Conservation (phyloP, 2,113 vertebrate species). For the Reinhardtius hippoglossoides region DNA sequence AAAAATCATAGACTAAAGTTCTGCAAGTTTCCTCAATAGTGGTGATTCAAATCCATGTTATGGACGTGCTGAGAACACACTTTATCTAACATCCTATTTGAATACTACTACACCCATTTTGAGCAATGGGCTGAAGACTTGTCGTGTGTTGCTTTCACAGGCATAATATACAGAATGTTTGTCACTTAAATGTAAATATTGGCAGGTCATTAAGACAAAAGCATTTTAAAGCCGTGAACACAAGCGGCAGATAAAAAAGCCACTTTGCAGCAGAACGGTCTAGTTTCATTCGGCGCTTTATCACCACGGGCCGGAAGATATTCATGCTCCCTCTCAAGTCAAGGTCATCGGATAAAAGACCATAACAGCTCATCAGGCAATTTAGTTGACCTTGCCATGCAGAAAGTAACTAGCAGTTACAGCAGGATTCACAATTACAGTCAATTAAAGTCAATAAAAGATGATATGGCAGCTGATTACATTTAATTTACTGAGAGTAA, state of each 20-base stretch:
- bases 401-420: slow-evolving; percentile 73
- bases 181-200: slow-evolving; percentile 41
- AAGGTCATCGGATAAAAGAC: slow-evolving; percentile 73
- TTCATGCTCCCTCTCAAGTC: slow-evolving; percentile 47
- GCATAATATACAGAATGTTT: not conserved
- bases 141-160: not conserved
- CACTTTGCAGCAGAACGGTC: slow-evolving; percentile 31
- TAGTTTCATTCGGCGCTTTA: slow-evolving; percentile 64
- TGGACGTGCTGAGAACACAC: not conserved
- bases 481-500: slow-evolving; percentile 73
- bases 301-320: slow-evolving; percentile 48
- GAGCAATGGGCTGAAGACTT: not conserved
- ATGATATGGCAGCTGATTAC: slow-evolving; percentile 76
- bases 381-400: slow-evolving; percentile 74
- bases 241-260: slow-evolving; percentile 12
- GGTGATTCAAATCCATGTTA: slow-evolving; percentile 5
- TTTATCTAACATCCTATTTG: too few relatives aligned
- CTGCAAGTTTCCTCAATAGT: not conserved
- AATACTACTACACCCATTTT: not conserved
- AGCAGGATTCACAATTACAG: slow-evolving; percentile 73
- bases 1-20: not conserved
- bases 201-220: too few relatives aligned
- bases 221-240: slow-evolving; percentile 8
- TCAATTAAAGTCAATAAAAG: slow-evolving; percentile 80
- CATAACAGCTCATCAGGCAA: slow-evolving; percentile 75